These are phyloP conservation scores for Rhabdophis nuchalis DNA, from an alignment of 2,797 vertebrate genomes.

Conservation along the genomic window DNA sequence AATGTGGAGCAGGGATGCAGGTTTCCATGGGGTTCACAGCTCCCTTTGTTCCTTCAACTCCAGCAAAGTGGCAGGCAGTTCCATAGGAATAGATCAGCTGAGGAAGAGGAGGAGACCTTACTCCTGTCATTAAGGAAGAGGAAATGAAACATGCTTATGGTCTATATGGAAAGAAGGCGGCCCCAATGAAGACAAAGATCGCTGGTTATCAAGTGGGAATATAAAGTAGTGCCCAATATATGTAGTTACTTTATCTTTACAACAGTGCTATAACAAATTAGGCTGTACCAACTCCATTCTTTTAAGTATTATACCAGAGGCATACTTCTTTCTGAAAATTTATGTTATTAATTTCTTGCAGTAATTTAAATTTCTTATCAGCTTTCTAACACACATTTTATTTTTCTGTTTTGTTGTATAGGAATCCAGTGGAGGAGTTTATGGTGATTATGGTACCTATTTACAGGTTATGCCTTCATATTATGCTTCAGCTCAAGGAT, in stretches of 20 bases:
- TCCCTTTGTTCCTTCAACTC: background rate
- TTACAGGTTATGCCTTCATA: constrained; percentile 80
- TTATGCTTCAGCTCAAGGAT: constrained; percentile 73
- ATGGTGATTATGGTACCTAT: constrained; percentile 75
- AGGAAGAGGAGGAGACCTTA: background rate
- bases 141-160: background rate
- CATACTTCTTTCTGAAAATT: background rate
- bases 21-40: background rate
- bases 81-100: background rate
- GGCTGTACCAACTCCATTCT: background rate
- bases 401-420: constrained; percentile 47
- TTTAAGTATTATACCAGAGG: background rate
- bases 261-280: background rate
- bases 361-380: background rate
- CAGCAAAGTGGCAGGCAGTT: background rate
- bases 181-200: background rate
- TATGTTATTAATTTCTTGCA: background rate
- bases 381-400: background rate
- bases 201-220: background rate
- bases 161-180: background rate
- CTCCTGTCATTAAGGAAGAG: background rate
- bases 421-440: constrained; percentile 67
- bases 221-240: background rate
- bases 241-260: background rate
- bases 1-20: background rate